phyloP scores from a whole-genome alignment of 1,140 invertebrate species.

The Mactra quadrangularis region DNA sequence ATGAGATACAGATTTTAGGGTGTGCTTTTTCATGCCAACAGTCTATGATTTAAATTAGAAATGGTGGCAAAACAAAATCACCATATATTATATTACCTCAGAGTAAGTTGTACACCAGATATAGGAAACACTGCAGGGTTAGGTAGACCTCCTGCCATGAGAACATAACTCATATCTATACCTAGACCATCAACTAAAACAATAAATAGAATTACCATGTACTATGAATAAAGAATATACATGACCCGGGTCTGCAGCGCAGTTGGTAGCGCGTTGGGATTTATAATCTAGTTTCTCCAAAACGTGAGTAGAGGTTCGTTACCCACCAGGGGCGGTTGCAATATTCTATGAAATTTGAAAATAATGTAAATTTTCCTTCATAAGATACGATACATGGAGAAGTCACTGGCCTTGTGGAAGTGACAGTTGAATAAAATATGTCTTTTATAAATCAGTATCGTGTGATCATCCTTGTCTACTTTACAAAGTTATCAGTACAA shows the following conservation, averaged over 20 bases:
- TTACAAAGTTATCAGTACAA: no score
- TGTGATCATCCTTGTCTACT: no score
- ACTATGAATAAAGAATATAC: conserved; percentile 85
- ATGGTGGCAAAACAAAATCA: no score
- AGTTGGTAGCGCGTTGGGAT: conserved; percentile 79
- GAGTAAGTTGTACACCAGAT: conserved; percentile 86
- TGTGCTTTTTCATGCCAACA: no score
- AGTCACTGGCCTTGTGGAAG: no score
- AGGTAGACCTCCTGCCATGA: conserved; percentile 90
- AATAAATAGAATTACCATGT: background rate
- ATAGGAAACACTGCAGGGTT: conserved; percentile 91
- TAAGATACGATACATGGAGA: no score
- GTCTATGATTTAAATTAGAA: no score
- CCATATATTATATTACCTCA: conserved; percentile 84
- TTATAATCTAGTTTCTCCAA: background rate
- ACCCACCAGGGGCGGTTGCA: no score
- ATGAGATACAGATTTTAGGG: no score
- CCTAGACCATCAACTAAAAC: background rate
- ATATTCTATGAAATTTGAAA: background rate
- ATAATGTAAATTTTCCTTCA: no score
- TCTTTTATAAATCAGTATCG: no score
- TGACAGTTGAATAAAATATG: no score
- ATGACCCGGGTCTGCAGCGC: conserved; percentile 86
- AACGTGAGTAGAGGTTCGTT: background rate
- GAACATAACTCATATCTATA: conserved; percentile 14